These are phyloP conservation scores for Eumerus sabulonum DNA, from an alignment of 2,888 invertebrate species.

Conservation along the genomic window DNA sequence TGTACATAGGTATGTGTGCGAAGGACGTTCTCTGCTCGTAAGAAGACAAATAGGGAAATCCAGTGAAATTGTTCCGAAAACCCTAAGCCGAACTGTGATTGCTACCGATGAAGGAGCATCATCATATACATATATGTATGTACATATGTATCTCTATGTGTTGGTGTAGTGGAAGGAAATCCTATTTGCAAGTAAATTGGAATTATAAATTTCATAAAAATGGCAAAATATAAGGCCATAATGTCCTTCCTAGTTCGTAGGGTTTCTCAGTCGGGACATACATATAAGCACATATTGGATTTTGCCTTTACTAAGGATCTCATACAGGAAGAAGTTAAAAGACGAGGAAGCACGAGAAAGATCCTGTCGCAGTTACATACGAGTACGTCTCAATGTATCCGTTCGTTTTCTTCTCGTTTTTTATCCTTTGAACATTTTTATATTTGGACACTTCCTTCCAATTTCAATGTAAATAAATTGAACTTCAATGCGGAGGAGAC, in stretches of 20 bases:
- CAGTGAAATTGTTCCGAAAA: slow-evolving; percentile 59
- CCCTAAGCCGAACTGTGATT: slow-evolving; percentile 37
- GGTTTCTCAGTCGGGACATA: background rate
- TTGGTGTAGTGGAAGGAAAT: slow-evolving; percentile 58
- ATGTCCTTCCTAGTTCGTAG: slow-evolving; percentile 55
- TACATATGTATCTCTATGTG: too few species aligned
- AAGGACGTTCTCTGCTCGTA: slow-evolving; percentile 25
- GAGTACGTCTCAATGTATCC: slow-evolving; percentile 62
- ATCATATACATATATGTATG: too few species aligned
- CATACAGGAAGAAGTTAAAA: background rate
- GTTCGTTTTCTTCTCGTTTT: slow-evolving; percentile 36
- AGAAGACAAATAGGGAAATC: slow-evolving; percentile 54
- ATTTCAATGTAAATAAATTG: slow-evolving; percentile 69
- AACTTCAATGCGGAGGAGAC: slow-evolving; percentile 44
- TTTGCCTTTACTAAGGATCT: slow-evolving; percentile 42
- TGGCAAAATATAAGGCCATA: slow-evolving; percentile 69
- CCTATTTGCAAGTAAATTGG: slow-evolving; percentile 70
- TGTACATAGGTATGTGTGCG: slow-evolving; percentile 1
- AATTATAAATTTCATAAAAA: slow-evolving; percentile 70
- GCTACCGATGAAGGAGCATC: slow-evolving; percentile 21
- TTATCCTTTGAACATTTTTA: slow-evolving; percentile 55
- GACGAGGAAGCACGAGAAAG: slow-evolving; percentile 7
- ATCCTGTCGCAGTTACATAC: slow-evolving; percentile 56
- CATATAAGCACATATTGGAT: slow-evolving; percentile 42
- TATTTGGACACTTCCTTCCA: slow-evolving; percentile 67